Evolutionary conservation across 2,888 invertebrate genomes (phyloP), one percentile per base, ranked within the genome.

Genomic region (Nymphalis polychloros): DNA sequence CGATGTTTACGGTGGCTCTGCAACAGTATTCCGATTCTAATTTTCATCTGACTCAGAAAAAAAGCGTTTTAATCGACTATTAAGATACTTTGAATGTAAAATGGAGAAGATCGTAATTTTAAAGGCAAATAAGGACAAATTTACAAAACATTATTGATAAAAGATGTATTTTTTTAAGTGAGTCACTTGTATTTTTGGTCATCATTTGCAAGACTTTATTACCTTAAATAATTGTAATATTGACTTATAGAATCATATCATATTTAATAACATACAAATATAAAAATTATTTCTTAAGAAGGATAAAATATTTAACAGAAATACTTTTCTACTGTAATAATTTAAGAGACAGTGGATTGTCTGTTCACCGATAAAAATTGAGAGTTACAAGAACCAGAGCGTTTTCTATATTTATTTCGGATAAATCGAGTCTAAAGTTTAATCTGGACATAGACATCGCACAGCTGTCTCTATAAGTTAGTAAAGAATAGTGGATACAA

Each of bases 1-100:
- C 84, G 80, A 87, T 90, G 86, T 89, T 88, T 87, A 88, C 83
- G 80, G 79, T 82, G 78, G 81, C 82, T 82, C 78, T 81, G 80
- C 82, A 84, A 85, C 83, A 80, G 86, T 84, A 87, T 89, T 88
- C 83, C 82, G 79, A 88, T 89, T 87, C 64, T 64, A 70, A 70
- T 72, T 72, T 72, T 66, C 55, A 65, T 67, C 60, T 57, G 61
- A 65, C 27, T 72, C 63, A 63, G 59, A 53, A 67, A 62, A 41
- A 81, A 84, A 84, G 79, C 73, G 76, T 73, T 81, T 82, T 81
- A 81, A 80, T 81, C 78, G 77, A 75, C 73, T 72, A 59, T 61
- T 64, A 63, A 41, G 52, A 50, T 57, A 49, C 49, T 63, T 60
- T 59, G 46, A 49, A 47, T 49, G 55, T 52, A 41, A 55, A 66